Conservation (phyloP, 1,140 invertebrate species). For the Bombus affinis region DNA sequence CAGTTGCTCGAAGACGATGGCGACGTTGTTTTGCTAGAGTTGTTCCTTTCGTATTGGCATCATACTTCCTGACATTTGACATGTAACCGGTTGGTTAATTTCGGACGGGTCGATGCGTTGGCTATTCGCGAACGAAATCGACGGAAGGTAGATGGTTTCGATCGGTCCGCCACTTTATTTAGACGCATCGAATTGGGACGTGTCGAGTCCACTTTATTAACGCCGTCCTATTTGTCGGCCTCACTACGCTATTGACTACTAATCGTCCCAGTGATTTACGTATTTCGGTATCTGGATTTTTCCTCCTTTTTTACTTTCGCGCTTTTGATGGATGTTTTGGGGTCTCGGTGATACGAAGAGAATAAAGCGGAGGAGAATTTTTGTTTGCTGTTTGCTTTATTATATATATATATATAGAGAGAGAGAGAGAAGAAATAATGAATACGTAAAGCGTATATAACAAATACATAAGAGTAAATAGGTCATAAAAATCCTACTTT, state of each 20-base stretch:
- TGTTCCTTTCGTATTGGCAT: not conserved
- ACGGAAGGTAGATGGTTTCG: conserved; percentile 11
- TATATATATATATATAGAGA: too few relatives aligned
- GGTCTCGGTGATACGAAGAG: not conserved
- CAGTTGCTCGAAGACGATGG: not conserved
- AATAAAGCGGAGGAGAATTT: not conserved
- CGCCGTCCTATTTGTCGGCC: not conserved
- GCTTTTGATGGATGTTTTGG: not conserved
- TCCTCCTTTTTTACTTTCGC: not conserved
- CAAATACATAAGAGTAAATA: too few relatives aligned
- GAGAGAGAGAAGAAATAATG: too few relatives aligned
- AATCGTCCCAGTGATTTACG: not conserved
- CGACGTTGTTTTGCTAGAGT: too few relatives aligned
- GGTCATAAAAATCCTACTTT: too few relatives aligned
- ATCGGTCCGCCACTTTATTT: conserved; percentile 27
- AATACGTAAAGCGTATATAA: too few relatives aligned
- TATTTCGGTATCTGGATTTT: not conserved
- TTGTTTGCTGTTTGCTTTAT: not conserved
- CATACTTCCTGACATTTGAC: conserved; percentile 46
- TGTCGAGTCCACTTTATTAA: not conserved
- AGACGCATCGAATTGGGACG: conserved; percentile 9
- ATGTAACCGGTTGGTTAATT: conserved; percentile 43
- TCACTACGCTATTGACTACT: not conserved
- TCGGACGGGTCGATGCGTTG: conserved; percentile 30
- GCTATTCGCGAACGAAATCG: conserved; percentile 27